phyloP scores from a whole-genome alignment of 2,113 vertebrate species.

The Plectropomus leopardus region DNA sequence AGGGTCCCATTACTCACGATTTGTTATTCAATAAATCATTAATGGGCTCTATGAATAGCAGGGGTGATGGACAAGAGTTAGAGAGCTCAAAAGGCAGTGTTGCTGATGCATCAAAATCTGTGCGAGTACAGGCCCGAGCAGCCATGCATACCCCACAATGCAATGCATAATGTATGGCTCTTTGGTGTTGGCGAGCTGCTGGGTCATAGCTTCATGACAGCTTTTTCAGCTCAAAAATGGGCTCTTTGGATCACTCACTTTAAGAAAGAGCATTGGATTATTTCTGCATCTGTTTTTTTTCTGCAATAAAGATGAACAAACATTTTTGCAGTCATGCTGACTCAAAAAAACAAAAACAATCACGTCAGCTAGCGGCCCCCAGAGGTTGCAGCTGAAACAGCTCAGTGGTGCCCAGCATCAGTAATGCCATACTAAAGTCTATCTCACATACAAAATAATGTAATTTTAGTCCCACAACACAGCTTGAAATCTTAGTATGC shows the following conservation, averaged over 20 bases:
- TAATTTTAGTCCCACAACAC: too few relatives aligned
- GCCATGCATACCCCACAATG: slow-evolving; percentile 45
- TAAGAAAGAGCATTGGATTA: slow-evolving; percentile 16
- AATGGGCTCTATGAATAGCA: slow-evolving; percentile 84
- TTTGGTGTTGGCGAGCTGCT: slow-evolving; percentile 45
- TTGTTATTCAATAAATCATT: slow-evolving; percentile 88
- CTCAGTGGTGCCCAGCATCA: neutral
- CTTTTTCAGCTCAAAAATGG: slow-evolving; percentile 22
- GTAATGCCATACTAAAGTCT: neutral
- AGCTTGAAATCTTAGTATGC: neutral
- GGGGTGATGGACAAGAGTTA: slow-evolving; percentile 75
- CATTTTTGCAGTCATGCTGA: neutral
- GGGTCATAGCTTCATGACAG: slow-evolving; percentile 46
- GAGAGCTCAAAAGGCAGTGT: slow-evolving; percentile 45
- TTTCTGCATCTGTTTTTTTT: neutral
- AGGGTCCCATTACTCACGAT: slow-evolving; percentile 82
- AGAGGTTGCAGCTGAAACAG: neutral
- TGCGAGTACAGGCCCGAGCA: slow-evolving; percentile 15
- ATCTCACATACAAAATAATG: too few relatives aligned
- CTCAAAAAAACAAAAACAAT: neutral
- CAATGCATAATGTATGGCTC: slow-evolving; percentile 70
- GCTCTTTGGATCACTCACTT: slow-evolving; percentile 43
- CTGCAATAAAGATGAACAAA: neutral
- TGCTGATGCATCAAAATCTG: slow-evolving; percentile 81
- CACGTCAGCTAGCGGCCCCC: neutral